phyloP scores from a whole-genome alignment of 23 tunicate genomes.

The Trididemnum miniatum region DNA sequence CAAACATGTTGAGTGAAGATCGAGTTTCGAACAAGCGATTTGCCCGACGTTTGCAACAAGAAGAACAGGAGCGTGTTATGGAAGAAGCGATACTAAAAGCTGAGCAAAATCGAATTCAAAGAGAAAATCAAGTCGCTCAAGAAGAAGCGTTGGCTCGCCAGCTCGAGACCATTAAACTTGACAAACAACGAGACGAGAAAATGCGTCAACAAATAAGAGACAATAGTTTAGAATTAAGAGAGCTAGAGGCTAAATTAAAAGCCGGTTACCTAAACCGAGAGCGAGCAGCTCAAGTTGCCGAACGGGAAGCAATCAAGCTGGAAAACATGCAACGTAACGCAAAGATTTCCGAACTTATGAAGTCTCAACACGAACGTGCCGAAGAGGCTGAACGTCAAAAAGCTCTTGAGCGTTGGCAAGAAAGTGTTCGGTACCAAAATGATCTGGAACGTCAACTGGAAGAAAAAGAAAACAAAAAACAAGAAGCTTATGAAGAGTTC shows the following conservation, averaged over 20 bases:
- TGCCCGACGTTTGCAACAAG: conserved; percentile 53
- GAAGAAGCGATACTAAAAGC: conserved; percentile 89
- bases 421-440: conserved; percentile 76
- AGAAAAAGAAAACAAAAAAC: conserved; percentile 88
- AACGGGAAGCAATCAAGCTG: conserved; percentile 66
- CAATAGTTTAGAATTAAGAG: conserved; percentile 80
- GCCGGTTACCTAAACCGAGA: conserved; percentile 94
- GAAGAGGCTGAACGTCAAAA: conserved; percentile 65
- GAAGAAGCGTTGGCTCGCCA: conserved; percentile 76
- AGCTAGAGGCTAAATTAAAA: conserved; percentile 80
- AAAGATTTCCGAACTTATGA: conserved; percentile 60
- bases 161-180: conserved; percentile 62
- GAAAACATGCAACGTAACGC: conserved; percentile 80
- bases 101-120: conserved; percentile 73
- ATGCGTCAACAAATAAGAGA: conserved; percentile 94
- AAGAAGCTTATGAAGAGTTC: conserved; percentile 94
- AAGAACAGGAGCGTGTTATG: conserved; percentile 87
- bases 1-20: conserved; percentile 80
- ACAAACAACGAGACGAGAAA: conserved; percentile 89
- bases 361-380: conserved; percentile 73
- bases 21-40: conserved; percentile 83
- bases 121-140: conserved; percentile 73
- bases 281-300: conserved; percentile 93
- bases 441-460: conserved; percentile 92
- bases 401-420: conserved; percentile 73